Conservation (phyloP, 2,113 vertebrate species). For the Macaca nemestrina region DNA sequence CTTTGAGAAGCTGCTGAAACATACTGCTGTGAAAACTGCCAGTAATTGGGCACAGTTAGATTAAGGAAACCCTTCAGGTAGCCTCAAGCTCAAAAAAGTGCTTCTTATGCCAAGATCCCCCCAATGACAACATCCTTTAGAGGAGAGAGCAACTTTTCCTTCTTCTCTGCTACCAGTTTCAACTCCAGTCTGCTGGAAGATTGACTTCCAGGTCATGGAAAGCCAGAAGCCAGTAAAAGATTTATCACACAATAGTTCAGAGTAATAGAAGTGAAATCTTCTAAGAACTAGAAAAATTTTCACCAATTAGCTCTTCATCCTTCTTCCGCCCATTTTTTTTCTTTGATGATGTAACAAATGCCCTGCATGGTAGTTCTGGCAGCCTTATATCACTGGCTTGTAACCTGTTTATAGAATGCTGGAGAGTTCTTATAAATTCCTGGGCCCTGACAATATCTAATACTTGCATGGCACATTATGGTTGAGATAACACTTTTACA, state of each 20-base stretch:
- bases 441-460: background rate
- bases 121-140: background rate
- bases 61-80: background rate
- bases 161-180: background rate
- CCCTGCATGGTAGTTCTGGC: too few species aligned
- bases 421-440: background rate
- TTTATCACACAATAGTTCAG: background rate
- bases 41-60: too few species aligned
- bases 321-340: background rate
- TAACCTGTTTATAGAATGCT: background rate
- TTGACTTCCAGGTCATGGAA: background rate
- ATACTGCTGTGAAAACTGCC: too few species aligned
- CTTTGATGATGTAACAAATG: background rate
- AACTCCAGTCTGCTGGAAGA: background rate
- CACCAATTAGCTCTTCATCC: background rate
- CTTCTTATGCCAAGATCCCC: background rate
- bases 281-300: background rate
- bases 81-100: background rate
- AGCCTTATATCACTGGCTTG: background rate
- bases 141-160: background rate
- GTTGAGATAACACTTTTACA: background rate
- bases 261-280: background rate
- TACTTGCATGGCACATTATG: rapidly evolving
- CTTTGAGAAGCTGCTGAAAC: background rate
- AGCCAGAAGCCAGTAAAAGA: background rate